Base-by-base conservation (phyloP, 2,888 invertebrate genomes). In the Drosophila koepferae region DNA sequence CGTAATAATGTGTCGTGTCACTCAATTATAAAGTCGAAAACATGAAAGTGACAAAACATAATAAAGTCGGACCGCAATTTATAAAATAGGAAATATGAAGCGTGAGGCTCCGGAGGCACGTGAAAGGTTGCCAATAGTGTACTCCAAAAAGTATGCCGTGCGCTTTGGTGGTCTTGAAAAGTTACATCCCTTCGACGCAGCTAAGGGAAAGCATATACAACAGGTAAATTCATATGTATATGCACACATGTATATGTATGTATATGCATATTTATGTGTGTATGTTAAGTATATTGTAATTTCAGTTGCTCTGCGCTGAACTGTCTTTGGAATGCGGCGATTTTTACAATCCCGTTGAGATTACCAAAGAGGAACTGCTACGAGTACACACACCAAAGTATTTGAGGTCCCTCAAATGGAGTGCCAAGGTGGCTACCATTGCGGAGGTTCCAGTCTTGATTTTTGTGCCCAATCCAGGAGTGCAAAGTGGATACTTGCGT, bases 101-200 rank as follows among this genome's bases (percentile, higher is more conserved):
- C 72, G 61, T 48, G 69, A 67, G 28, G 75, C 73, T 9, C 28
- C 44, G 6, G 36, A 58, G 16, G 14, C 31, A 10, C 59, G 43
- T 6, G 46, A 51, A 23, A 81, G 70, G 70, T 95, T 96, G 95
- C 97, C 98, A 1, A 95, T 98, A 67, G 95, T 98, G 3, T 98
- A 97, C 91, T 94, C 96, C 74, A 93, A 95, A 18, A 95, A 95
- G 63, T 98, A 98, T 92, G 96, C 97, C 91, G 97, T 98, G 40
- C 94, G 95, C 38, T 96, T 97, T 92, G 94, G 95, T 89, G 97
- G 97, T 14, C 93, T 98, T 68, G 97, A 98, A 92, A 97, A 95
- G 91, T 94, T 97, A 14, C 98, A 98, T 93, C 96, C 97, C 0
- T 98, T 98, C 92, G 98, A 98, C 94, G 95, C 98, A 0, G 95